Base-by-base conservation (phyloP, 2,888 invertebrate genomes). In the Bellardia bayeri region DNA sequence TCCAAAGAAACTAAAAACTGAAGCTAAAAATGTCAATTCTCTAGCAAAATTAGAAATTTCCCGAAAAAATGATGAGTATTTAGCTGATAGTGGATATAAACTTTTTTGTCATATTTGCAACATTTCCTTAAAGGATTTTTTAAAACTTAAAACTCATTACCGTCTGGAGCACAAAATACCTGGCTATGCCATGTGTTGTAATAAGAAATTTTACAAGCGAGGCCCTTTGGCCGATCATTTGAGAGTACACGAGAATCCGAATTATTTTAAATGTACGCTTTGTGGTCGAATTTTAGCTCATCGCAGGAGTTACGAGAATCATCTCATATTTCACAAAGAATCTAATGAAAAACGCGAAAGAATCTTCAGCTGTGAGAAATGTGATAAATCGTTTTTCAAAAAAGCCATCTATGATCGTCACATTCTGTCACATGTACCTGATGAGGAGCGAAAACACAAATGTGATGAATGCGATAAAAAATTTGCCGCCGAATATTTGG, bases 211-310 rank as follows among this genome's bases (percentile, higher is more conserved):
- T 14, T 90, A 88, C 8, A 92, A 91, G 66, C 91, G 93, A 0
- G 91, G 91, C 1, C 84, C 90, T 0, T 90, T 93, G 3, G 91
- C 92, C 0, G 93, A 93, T 81, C 93, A 93, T 72, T 88, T 93
- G 66, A 90, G 91, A 1, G 90, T 90, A 0, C 93, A 93, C 85
- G 88, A 92, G 63, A 90, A 93, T 81, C 93, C 93, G 0, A 91
- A 92, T 6, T 89, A 91, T 11, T 93, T 93, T 37, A 93, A 92
- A 81, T 92, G 92, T 56, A 86, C 89, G 3, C 90, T 90, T 33
- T 92, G 92, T 66, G 85, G 89, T 2, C 91, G 91, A 14, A 89
- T 9, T 90, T 89, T 92, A 88, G 90, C 91, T 2, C 90, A 91
- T 11, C 89, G 92, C 0, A 90, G 90, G 0, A 91, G 91, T 30